Percentiles rank a stretch among this genome's conserved stretches.
Conservation (phyloP, 2,888 invertebrate genomes). For the Orthosia cruda region DNA sequence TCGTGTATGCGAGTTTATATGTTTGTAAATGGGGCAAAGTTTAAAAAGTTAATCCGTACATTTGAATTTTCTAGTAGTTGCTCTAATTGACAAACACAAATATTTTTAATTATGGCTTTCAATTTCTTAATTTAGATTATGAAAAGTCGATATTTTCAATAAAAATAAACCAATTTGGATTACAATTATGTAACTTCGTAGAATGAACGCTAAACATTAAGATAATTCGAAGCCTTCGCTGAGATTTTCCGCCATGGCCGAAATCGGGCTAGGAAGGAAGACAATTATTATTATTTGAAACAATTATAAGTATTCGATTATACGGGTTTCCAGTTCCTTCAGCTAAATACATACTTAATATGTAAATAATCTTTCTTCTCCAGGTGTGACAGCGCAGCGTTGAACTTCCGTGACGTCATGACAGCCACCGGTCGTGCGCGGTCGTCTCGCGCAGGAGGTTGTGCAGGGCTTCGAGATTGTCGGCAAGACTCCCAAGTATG, state of each 20-base stretch:
- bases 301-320: no score
- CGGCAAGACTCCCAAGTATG: slow-evolving; percentile 79
- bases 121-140: not conserved
- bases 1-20: no score
- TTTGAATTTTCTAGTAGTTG: no score
- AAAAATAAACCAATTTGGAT: not conserved
- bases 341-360: not conserved
- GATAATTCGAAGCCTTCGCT: no score
- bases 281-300: no score
- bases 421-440: slow-evolving; percentile 96
- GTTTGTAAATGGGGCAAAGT: no score
- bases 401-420: slow-evolving; percentile 99
- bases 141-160: no score
- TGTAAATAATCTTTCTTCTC: not conserved
- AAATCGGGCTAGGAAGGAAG: no score
- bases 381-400: slow-evolving; percentile 94
- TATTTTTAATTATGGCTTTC: not conserved
- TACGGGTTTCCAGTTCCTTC: no score
- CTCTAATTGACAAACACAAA: not conserved
- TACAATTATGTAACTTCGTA: not conserved
- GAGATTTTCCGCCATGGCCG: no score
- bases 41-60: no score
- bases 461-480: slow-evolving; percentile 94
- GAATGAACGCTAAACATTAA: no score
- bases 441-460: slow-evolving; percentile 93